Conservation (phyloP, 2,113 vertebrate genomes). For the Pelmatolapia mariae region DNA sequence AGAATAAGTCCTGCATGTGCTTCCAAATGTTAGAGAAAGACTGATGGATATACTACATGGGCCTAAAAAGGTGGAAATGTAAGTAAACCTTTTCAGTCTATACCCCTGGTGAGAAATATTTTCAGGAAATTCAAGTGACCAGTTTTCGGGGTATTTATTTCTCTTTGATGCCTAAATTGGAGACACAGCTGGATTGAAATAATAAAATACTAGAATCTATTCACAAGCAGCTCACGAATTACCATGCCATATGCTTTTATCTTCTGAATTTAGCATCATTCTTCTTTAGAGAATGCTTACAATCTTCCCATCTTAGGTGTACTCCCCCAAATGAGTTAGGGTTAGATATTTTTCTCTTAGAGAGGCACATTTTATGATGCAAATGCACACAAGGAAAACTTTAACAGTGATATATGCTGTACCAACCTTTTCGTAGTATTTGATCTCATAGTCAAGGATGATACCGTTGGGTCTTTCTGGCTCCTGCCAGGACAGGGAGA, state of each 20-base stretch:
- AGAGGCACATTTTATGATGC: not conserved
- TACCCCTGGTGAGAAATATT: not conserved
- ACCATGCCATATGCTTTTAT: not conserved
- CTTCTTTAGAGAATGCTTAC: not conserved
- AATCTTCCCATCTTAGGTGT: not conserved
- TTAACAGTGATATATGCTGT: not conserved
- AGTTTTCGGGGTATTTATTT: not conserved
- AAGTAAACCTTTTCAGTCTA: not conserved
- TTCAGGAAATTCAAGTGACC: not conserved
- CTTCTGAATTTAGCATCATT: not conserved
- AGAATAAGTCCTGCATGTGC: not conserved
- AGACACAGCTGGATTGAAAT: not conserved
- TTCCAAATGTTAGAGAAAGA: not conserved
- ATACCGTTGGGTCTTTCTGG: constrained; percentile 96
- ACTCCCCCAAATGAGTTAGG: not conserved
- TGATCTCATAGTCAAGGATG: constrained; percentile 98
- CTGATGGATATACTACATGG: not conserved
- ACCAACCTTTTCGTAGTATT: constrained; percentile 98
- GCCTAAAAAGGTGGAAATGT: not conserved
- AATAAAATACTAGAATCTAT: not conserved
- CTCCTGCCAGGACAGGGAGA: constrained; percentile 92
- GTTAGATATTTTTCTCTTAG: not conserved
- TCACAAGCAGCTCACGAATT: not conserved
- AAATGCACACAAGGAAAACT: not conserved
- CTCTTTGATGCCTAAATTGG: not conserved